phyloP scores from a whole-genome alignment of 1,140 invertebrate species.

The Wiebesia pumilae region DNA sequence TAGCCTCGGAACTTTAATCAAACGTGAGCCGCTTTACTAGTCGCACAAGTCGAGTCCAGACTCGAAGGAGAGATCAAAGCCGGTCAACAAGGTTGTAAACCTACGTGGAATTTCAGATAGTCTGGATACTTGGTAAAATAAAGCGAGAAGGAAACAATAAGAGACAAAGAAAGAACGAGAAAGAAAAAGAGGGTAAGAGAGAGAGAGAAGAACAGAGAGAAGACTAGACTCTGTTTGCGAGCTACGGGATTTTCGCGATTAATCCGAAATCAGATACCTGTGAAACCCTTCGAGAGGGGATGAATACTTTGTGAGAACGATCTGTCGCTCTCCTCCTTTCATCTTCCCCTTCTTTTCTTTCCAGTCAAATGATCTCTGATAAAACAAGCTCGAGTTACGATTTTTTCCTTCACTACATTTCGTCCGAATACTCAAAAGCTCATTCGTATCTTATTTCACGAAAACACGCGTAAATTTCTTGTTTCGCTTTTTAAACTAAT shows the following conservation, averaged over 20 bases:
- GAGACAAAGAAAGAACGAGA: background rate
- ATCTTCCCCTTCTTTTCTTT: background rate
- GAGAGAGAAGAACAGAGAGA: no score
- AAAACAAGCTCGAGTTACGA: slow-evolving; percentile 23
- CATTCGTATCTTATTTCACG: background rate
- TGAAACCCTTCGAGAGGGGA: background rate
- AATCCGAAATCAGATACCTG: slow-evolving; percentile 36
- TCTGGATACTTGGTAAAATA: background rate
- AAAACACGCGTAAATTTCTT: no score
- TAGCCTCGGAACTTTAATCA: slow-evolving; percentile 38
- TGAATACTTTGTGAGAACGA: background rate
- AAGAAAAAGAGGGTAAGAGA: background rate
- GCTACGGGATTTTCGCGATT: slow-evolving; percentile 12
- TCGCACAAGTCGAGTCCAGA: background rate
- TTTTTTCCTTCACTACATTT: background rate
- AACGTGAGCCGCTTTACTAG: slow-evolving; percentile 43
- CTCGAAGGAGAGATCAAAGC: background rate
- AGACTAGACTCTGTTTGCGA: background rate
- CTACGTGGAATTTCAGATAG: slow-evolving; percentile 22
- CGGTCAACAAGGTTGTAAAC: slow-evolving; percentile 31
- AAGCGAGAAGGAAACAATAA: background rate
- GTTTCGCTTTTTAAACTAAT: no score
- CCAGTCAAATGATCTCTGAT: slow-evolving; percentile 18
- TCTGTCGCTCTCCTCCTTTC: background rate
- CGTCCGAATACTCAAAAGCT: background rate